These are phyloP conservation scores for Fragum sueziense DNA, from an alignment of 2,888 invertebrate species.

Conservation along the genomic window DNA sequence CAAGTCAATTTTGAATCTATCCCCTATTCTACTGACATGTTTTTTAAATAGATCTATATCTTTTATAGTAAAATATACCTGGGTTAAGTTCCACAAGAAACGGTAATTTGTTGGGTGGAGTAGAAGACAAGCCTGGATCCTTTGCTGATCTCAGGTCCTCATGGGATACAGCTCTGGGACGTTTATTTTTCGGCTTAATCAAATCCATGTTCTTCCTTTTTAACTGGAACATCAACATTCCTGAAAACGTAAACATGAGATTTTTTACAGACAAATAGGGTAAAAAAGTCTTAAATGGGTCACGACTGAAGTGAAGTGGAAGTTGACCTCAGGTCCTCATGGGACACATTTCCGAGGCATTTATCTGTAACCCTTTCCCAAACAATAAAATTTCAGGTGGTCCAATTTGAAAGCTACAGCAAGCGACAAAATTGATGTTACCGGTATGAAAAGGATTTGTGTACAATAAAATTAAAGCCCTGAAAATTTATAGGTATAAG, in stretches of 20 bases:
- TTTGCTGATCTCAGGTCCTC: slow-evolving; percentile 71
- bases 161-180: slow-evolving; percentile 71
- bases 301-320: neutral
- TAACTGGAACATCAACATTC: slow-evolving; percentile 98
- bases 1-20: too few relatives aligned
- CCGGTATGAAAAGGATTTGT: too few relatives aligned
- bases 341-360: too few relatives aligned
- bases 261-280: slow-evolving; percentile 14
- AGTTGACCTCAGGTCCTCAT: too few relatives aligned
- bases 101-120: slow-evolving; percentile 83
- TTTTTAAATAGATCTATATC: too few relatives aligned
- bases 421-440: too few relatives aligned
- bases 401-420: too few relatives aligned
- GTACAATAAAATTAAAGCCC: too few relatives aligned
- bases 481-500: too few relatives aligned
- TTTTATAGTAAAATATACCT: slow-evolving; percentile 65
- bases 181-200: slow-evolving; percentile 86
- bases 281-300: neutral
- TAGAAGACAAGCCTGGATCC: slow-evolving; percentile 63
- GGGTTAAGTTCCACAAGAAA: slow-evolving; percentile 90
- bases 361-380: too few relatives aligned
- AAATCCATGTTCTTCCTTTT: slow-evolving; percentile 95
- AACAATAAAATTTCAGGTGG: too few relatives aligned
- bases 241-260: slow-evolving; percentile 79
- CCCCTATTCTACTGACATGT: neutral